Percentiles rank a stretch among this genome's conserved stretches.
phyloP scores from a whole-genome alignment of 2,797 vertebrate genomes.

The Ctenopoma kingsleyae region DNA sequence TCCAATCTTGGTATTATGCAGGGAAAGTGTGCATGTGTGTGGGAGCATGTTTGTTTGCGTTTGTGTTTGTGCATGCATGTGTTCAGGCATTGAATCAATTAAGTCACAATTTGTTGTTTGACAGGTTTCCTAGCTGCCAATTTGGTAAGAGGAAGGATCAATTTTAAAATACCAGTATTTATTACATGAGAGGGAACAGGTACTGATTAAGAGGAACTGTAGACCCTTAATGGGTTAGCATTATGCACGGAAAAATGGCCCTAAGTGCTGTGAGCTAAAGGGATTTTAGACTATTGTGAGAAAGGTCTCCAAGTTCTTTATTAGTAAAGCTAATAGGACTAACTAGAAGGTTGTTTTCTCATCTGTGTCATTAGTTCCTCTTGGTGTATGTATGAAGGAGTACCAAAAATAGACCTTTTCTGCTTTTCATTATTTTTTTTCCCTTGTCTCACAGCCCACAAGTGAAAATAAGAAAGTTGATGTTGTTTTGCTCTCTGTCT shows the following conservation, averaged over 20 bases:
- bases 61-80: conserved; percentile 17
- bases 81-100: conserved; percentile 31
- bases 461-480: conserved; percentile 60
- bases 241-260: conserved; percentile 56
- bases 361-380: conserved; percentile 66
- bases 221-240: conserved; percentile 45
- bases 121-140: conserved; percentile 44
- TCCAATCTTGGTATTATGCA: conserved; percentile 25
- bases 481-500: conserved; percentile 59
- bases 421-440: conserved; percentile 36
- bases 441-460: conserved; percentile 36
- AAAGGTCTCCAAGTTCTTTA: conserved; percentile 66
- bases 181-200: conserved; percentile 36
- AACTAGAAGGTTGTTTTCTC: conserved; percentile 65
- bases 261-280: conserved; percentile 57
- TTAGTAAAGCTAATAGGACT: conserved; percentile 68
- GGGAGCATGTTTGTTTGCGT: conserved; percentile 15
- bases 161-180: conserved; percentile 47
- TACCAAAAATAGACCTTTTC: conserved; percentile 45
- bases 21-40: conserved; percentile 21
- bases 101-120: conserved; percentile 41
- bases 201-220: conserved; percentile 48
- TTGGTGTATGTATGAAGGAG: conserved; percentile 40
- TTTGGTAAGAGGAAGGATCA: conserved; percentile 37
- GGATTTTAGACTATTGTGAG: conserved; percentile 41